phyloP scores from a whole-genome alignment of 2,797 vertebrate species.

The Leucoraja ocellata region DNA sequence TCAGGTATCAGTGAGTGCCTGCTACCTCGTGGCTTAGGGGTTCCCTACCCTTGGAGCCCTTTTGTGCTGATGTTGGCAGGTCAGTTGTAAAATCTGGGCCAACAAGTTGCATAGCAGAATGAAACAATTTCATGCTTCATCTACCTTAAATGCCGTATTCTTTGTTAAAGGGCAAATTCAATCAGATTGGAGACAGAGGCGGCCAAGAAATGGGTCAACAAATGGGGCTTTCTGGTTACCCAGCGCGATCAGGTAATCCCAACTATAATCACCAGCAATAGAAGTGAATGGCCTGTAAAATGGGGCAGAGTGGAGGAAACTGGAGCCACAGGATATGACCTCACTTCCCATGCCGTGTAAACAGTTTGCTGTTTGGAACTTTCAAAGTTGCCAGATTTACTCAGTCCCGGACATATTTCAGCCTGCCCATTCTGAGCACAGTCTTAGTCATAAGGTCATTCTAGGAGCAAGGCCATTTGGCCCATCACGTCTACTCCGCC shows the following conservation, averaged over 20 bases:
- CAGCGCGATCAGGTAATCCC: conserved; percentile 16
- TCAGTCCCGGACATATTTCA: neutral
- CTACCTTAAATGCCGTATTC: neutral
- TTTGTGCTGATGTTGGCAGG: too few species aligned
- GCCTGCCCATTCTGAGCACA: neutral
- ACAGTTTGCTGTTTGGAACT: neutral
- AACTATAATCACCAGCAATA: conserved; percentile 34
- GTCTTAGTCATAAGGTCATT: too few species aligned
- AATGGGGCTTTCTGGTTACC: conserved; percentile 70
- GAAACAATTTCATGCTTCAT: neutral
- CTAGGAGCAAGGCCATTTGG: too few species aligned
- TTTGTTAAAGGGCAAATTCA: conserved; percentile 55
- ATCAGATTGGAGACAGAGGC: conserved; percentile 53
- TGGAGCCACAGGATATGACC: neutral
- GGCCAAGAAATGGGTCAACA: conserved; percentile 61
- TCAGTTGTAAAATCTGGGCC: too few species aligned
- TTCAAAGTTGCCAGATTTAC: too few species aligned
- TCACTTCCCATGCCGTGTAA: neutral
- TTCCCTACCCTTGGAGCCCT: too few species aligned
- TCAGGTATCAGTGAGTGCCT: too few species aligned
- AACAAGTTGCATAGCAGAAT: too few species aligned
- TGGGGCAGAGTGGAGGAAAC: neutral
- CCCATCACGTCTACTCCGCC: too few species aligned
- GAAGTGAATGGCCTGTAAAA: conserved; percentile 50
- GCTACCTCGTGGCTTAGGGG: too few species aligned